Evolutionary conservation across 2,113 vertebrate genomes (phyloP), one percentile per base, ranked within the genome.

Genomic region (Sander vitreus): DNA sequence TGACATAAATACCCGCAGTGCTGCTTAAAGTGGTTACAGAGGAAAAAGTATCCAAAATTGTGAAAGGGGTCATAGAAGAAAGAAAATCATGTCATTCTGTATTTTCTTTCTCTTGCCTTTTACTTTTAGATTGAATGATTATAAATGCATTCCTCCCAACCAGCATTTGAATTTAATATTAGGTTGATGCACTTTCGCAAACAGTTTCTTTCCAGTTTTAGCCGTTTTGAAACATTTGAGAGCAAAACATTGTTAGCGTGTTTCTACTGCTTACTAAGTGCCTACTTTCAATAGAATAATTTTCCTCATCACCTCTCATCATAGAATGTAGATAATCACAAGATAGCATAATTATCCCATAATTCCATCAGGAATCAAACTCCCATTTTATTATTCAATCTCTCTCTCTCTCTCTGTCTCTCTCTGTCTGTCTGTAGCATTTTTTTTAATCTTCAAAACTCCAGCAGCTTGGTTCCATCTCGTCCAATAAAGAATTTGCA

Each of bases 281-380:
- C 92, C 93, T 96, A 86, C 94, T 97, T 96, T 95, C 93, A 95
- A 83, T 92, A 91, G 94, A 93, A 95, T 94, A 93, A 94, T 96
- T 95, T 94, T 87, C 91, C 89, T 94, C 93, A 91, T 96, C 95
- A 94, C 96, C 95, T 96, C 93, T 96, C 96, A 96, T 97, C 96
- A 94, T 94, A 95, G 96, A 96, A 97, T 96, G 95, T 95, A 97
- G 96, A 97, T 97, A 97, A 97, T 97, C 96, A 97, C 94, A 94
- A 97, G 96, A 98, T 96, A 96, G 96, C 97, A 97, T 97, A 97
- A 99, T 98, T 99, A 98, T 98, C 96, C 96, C 91, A 92, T 97
- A 97, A 98, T 97, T 98, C 97, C 96, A 96, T 97, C 96, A 97
- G 97, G 96, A 99, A 97, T 98, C 96, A 96, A 94, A 96, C 95